Conservation (phyloP, 2,797 vertebrate genomes). For the Rhodeus uyekii region DNA sequence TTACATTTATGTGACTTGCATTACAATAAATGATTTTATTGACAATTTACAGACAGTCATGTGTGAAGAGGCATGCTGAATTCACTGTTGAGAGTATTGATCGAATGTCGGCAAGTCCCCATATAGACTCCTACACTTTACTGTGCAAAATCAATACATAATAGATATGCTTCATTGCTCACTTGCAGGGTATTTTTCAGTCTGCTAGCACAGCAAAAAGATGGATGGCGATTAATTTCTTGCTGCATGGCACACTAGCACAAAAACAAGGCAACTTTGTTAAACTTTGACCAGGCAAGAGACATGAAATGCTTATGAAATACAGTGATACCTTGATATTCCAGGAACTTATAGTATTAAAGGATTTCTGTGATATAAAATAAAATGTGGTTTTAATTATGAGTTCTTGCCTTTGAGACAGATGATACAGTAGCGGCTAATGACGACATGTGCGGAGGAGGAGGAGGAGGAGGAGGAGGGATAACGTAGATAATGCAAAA, state of each 20-base stretch:
- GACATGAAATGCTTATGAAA: too few species aligned
- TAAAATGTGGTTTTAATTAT: too few species aligned
- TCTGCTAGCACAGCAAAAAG: neutral
- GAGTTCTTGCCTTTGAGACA: too few species aligned
- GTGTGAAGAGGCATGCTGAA: neutral
- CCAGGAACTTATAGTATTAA: too few species aligned
- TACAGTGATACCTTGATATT: too few species aligned
- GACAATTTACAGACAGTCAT: neutral
- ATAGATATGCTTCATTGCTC: neutral
- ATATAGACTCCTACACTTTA: neutral
- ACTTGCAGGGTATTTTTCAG: neutral
- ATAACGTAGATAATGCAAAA: too few species aligned
- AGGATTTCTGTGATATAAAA: too few species aligned
- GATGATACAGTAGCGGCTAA: too few species aligned
- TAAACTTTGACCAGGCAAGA: neutral
- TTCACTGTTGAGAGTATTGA: neutral
- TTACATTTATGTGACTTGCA: neutral
- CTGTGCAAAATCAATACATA: constrained; percentile 23
- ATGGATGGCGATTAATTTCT: neutral
- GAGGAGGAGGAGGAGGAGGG: too few species aligned
- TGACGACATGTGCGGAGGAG: too few species aligned
- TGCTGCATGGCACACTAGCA: neutral
- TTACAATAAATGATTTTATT: neutral
- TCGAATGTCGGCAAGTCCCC: neutral
- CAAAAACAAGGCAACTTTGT: neutral